These are phyloP conservation scores for Glaucopsyche alexis DNA, from an alignment of 2,888 invertebrate genomes.

Conservation along the genomic window DNA sequence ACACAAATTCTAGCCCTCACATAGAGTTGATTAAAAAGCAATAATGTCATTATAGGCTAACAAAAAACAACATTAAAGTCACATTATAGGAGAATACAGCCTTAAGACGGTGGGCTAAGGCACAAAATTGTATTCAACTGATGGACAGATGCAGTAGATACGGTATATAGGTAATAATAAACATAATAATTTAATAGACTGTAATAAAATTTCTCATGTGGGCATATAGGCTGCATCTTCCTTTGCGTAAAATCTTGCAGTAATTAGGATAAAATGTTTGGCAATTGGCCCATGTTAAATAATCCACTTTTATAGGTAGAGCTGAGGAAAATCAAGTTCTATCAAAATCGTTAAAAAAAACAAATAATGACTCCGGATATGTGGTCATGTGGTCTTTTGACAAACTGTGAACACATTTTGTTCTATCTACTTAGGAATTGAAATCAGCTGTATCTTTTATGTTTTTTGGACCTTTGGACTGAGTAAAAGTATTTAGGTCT, in stretches of 20 bases:
- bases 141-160: slow-evolving; percentile 22
- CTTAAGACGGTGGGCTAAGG: neutral
- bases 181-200: slow-evolving; percentile 14
- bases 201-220: slow-evolving; percentile 24
- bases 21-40: slow-evolving; percentile 66
- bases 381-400: neutral
- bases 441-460: slow-evolving; percentile 10
- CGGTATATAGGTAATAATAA: slow-evolving; percentile 24
- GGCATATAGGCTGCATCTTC: slow-evolving; percentile 7
- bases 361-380: neutral
- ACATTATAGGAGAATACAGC: neutral
- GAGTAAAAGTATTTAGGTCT: slow-evolving; percentile 23
- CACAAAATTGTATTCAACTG: neutral
- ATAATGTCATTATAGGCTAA: slow-evolving; percentile 62
- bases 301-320: neutral
- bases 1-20: slow-evolving; percentile 51
- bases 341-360: neutral
- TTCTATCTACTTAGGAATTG: neutral
- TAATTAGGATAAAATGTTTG: neutral
- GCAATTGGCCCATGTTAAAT: neutral
- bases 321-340: neutral
- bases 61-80: slow-evolving; percentile 51
- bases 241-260: slow-evolving; percentile 1
- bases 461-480: slow-evolving; percentile 12
- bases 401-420: neutral